These are phyloP conservation scores for Caenorhabditis parvicauda DNA, from an alignment of 2,888 invertebrate genomes.

Conservation along the genomic window DNA sequence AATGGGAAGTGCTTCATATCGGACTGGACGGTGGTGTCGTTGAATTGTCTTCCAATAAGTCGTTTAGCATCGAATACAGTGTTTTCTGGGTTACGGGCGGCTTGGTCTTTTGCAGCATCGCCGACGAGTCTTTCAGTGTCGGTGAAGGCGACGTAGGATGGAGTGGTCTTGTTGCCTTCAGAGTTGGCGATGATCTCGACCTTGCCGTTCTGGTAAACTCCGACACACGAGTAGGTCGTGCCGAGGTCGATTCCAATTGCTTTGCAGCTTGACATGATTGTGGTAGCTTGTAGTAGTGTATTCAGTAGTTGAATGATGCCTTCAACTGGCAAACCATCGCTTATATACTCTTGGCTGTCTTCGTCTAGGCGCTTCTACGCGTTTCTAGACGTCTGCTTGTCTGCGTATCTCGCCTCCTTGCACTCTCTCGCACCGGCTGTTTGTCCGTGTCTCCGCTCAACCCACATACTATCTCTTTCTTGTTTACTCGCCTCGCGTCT, in stretches of 20 bases:
- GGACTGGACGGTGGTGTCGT: conserved; percentile 63
- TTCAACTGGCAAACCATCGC: neutral
- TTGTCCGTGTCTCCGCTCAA: no score
- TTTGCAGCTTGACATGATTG: conserved; percentile 27
- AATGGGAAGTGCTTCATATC: conserved; percentile 61
- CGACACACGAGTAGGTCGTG: conserved; percentile 35
- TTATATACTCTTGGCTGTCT: conserved; percentile 10
- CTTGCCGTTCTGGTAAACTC: conserved; percentile 37
- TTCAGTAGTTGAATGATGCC: conserved; percentile 1
- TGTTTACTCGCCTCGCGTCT: no score
- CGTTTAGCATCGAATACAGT: conserved; percentile 60
- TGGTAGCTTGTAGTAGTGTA: neutral
- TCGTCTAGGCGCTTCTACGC: conserved; percentile 11
- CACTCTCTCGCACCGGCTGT: no score
- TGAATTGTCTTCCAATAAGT: conserved; percentile 66
- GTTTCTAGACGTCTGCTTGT: neutral
- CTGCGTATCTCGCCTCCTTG: neutral
- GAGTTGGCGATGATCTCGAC: conserved; percentile 68
- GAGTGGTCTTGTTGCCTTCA: conserved; percentile 74
- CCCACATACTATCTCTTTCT: no score
- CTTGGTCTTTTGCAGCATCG: conserved; percentile 67
- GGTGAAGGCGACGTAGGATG: conserved; percentile 69
- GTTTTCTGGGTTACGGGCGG: conserved; percentile 65
- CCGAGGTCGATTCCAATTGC: conserved; percentile 37
- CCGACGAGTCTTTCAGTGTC: conserved; percentile 66